Conservation (phyloP, 2,888 invertebrate species). For the Cheilosia urbana region DNA sequence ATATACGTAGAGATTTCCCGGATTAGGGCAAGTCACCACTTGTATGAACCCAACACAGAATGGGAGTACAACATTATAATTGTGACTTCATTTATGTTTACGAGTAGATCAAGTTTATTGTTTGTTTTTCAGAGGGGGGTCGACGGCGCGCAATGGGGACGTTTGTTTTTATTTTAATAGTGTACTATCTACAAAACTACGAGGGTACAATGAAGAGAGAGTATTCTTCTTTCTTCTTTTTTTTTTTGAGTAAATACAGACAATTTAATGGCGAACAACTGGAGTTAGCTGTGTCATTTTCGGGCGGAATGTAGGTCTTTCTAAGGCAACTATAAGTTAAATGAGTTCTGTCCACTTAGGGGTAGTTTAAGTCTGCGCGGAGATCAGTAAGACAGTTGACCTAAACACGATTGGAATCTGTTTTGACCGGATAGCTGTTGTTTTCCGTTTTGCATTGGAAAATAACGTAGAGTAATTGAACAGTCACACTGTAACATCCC, state of each 20-base stretch:
- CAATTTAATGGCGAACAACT: not conserved
- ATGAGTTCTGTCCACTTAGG: no score
- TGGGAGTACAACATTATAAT: not conserved
- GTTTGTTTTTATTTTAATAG: not conserved
- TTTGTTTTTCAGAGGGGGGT: not conserved
- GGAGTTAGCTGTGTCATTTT: no score
- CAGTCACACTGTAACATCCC: no score
- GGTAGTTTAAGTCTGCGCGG: no score
- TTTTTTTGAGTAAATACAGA: constrained; percentile 1
- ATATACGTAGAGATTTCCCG: no score
- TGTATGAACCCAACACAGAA: not conserved
- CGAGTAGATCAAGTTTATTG: not conserved
- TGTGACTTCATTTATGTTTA: not conserved
- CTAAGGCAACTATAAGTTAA: no score
- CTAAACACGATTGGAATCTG: no score
- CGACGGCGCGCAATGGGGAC: not conserved
- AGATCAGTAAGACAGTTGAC: no score
- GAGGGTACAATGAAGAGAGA: not conserved
- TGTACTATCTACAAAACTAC: not conserved
- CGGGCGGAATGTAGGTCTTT: no score
- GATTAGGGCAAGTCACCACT: not conserved
- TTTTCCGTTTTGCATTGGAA: no score
- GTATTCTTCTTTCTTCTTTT: not conserved
- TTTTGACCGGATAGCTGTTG: no score
- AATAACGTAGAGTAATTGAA: no score